Base-by-base conservation (phyloP, 2,888 invertebrate species). In the Orthosia gothica region DNA sequence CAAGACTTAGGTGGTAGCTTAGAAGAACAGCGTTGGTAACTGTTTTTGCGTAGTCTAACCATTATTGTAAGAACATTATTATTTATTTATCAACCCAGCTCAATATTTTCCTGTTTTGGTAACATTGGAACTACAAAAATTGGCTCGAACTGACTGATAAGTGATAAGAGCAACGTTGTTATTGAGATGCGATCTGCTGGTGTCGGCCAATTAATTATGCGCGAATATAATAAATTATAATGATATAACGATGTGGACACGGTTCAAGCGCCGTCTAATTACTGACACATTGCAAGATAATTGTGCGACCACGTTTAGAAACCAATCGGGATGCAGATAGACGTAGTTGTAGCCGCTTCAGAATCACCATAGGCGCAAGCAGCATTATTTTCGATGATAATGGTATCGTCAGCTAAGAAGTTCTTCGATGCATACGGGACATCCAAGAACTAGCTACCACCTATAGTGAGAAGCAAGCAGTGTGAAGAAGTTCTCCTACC, bases 131-230 rank as follows among this genome's bases (percentile, higher is more conserved):
- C 18, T 50, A 18, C n/a, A 47, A 52, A 32, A 74, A 32, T 2
- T 57, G 3, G 9, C 5, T 32, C 52, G 20, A 57, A 71, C 23
- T 50, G 11, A 16, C 26, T 7, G 75, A 45, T 76, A 66, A 55
- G n/a, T 32, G 26, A 54, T 73, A 45, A 26, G 52, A 73, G 13
- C 61, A 50, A 55, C 45, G 45, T 63, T 78, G 63, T 78, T 78
- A 54, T 66, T 81, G 57, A 81, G 61, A 81, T 75, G 79, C 47
- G 57, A 66, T 67, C 52, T 12, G 75, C 13, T 54, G 47, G 3
- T 74, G 52, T 57, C 64, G 76, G 13, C 26, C 66, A 64, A 80
- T 75, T 79, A 71, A 83, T 80, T 32, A 70, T 57, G 67, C 74
- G 77, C 75, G 50, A 62, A 52, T 83, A 70, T 67, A 63, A 68